A percentile compares a stretch with the other conserved stretches of the same genome.
Evolutionary conservation across 2,888 invertebrate species (phyloP).

Genomic region (Apamea monoglypha): DNA sequence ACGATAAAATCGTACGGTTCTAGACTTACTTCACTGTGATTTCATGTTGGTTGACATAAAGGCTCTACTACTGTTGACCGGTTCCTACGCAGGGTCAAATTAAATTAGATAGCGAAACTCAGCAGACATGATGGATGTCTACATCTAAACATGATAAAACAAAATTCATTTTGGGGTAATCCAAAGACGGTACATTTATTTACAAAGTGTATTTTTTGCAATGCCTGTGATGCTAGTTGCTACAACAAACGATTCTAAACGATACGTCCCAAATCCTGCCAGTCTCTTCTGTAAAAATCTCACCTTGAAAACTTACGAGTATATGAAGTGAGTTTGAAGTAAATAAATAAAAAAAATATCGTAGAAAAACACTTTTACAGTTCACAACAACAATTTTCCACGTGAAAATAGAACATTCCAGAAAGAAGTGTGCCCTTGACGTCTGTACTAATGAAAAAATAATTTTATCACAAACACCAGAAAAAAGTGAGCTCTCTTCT

Average conservation of each 20-base stretch:
- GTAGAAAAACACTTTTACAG: not conserved
- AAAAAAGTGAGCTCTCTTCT: not conserved
- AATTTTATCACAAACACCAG: not conserved
- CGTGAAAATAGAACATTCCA: not conserved
- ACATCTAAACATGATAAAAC: not conserved
- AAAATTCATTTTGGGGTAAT: not conserved
- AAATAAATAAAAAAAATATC: not conserved
- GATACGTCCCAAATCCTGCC: not conserved
- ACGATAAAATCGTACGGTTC: conserved; percentile 15
- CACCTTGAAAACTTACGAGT: not conserved
- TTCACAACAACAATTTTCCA: not conserved
- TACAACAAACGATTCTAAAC: not conserved
- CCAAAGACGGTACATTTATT: not conserved
- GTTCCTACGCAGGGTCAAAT: not conserved
- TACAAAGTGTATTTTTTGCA: not conserved
- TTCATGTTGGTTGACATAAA: conserved; percentile 12
- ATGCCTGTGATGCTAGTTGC: not conserved
- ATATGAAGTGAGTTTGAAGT: not conserved
- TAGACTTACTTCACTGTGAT: conserved; percentile 24
- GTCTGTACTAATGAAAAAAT: not conserved
- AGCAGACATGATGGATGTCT: not conserved
- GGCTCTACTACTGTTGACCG: not conserved
- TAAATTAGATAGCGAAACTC: not conserved
- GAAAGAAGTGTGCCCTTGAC: not conserved
- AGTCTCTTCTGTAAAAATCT: not conserved